Base-by-base conservation (phyloP, 2,797 vertebrate species). In the Coregonus sp. region DNA sequence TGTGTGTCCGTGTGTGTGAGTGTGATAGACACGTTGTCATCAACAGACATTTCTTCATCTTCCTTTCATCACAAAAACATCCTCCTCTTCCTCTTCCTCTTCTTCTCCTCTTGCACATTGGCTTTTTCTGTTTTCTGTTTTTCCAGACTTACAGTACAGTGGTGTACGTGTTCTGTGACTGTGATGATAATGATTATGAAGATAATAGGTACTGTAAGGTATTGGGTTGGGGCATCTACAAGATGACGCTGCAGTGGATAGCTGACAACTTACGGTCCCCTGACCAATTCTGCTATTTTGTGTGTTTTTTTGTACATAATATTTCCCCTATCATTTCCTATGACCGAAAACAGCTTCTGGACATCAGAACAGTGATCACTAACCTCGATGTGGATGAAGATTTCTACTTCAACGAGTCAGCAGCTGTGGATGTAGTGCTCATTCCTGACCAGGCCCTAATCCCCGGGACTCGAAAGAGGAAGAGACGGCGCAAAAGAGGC, bases 41-140 rank as follows among this genome's bases (percentile, higher is more conserved):
- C 89, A 89, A 92, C 89, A 89, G 85, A 82, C 63, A 18, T 87
- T 90, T 18, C 88, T 84, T 86, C 18, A 14, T 79, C 68, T 59
- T 75, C 2, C 76, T 71, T 75, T 76, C 67, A 69, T 29, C 70
- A 52, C 12, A 40, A 63, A 2, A 5, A 16, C 50, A 4, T 1
- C 5, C 16, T n/a, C 35, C 40, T 11, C 16, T 70, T n/a, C 40
- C n/a, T 11, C 16, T 70, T n/a, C 40, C n/a, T 0, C 52, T n/a
- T 61, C 14, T 47, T 47, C 33, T n/a, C 15, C 4, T n/a, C 7
- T 25, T 20, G 5, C n/a, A 1, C 40, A 3, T n/a, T 70, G 2
- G 0, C 31, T 11, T 14, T 33, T 1, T 12, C 31, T 35, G 12
- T 67, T 15, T 16, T 67, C 25, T 35, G 7, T 5, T 29, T 15